Conservation (phyloP, 1,140 invertebrate species). For the Scaptomyza hsui region DNA sequence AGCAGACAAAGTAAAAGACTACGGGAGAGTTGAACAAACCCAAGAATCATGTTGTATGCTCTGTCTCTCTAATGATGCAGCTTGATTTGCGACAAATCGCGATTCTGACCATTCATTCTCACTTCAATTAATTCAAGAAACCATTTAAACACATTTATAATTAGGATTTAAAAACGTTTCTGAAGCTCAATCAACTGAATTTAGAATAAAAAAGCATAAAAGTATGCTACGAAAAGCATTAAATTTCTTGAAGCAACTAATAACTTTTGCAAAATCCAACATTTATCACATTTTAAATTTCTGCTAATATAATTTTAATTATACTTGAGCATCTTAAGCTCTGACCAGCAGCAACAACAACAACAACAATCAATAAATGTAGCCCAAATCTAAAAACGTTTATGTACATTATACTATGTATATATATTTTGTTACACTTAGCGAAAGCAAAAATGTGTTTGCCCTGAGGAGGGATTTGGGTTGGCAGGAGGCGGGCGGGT, state of each 20-base stretch:
- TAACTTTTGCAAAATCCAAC: too few species aligned
- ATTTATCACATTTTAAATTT: too few species aligned
- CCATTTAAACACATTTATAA: background rate
- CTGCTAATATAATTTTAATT: too few species aligned
- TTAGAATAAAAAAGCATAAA: too few species aligned
- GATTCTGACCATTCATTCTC: background rate
- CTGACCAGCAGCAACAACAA: too few species aligned
- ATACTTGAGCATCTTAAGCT: background rate
- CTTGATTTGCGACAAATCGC: conserved; percentile 39
- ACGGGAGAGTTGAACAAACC: background rate
- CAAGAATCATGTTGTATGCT: conserved; percentile 33
- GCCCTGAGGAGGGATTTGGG: background rate
- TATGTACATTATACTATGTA: background rate
- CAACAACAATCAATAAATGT: background rate
- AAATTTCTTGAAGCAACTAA: too few species aligned
- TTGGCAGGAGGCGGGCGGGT: background rate
- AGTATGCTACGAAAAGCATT: too few species aligned
- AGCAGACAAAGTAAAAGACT: too few species aligned
- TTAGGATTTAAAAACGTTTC: background rate
- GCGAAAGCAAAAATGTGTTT: conserved; percentile 28
- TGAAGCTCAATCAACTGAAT: too few species aligned
- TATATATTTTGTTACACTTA: conserved; percentile 25
- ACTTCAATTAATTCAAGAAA: background rate
- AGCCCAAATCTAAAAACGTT: background rate
- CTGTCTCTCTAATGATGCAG: conserved; percentile 31